phyloP scores from a whole-genome alignment of 2,888 invertebrate species.

The Microchrysa polita region DNA sequence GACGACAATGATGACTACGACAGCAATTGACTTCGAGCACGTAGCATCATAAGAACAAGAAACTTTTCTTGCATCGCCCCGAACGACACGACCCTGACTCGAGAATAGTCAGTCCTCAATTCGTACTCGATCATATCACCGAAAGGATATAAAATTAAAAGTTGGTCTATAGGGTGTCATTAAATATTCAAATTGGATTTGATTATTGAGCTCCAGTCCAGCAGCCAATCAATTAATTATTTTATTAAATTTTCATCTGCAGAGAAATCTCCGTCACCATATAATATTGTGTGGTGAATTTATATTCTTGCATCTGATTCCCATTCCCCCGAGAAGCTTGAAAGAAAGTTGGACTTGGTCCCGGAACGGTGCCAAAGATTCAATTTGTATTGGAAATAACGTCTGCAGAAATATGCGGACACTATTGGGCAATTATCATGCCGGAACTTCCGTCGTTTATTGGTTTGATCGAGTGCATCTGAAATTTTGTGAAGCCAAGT shows the following conservation, averaged over 20 bases:
- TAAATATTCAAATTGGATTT: constrained; percentile 49
- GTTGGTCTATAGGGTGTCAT: constrained; percentile 46
- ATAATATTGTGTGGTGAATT: constrained; percentile 13
- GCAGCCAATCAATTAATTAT: constrained; percentile 47
- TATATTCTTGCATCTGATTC: constrained; percentile 20
- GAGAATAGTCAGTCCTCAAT: background rate
- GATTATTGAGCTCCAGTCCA: constrained; percentile 46
- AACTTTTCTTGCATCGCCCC: constrained; percentile 26
- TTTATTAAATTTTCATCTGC: constrained; percentile 43
- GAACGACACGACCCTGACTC: no score
- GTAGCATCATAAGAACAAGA: constrained; percentile 3
- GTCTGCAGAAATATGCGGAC: constrained; percentile 12
- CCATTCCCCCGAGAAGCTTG: constrained; percentile 13
- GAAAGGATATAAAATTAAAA: constrained; percentile 48
- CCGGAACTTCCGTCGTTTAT: no score
- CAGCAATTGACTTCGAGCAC: no score
- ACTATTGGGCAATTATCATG: constrained; percentile 11
- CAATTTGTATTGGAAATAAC: constrained; percentile 39
- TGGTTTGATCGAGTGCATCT: no score
- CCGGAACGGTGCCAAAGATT: constrained; percentile 15
- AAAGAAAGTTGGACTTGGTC: background rate
- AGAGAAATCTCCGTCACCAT: constrained; percentile 22
- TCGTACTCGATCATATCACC: constrained; percentile 37
- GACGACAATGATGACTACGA: background rate
- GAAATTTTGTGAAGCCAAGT: no score